Evolutionary conservation across 37 sponge, comb jelly and placozoan genomes (phyloP).

Genomic region (Spongilla lacustris): DNA sequence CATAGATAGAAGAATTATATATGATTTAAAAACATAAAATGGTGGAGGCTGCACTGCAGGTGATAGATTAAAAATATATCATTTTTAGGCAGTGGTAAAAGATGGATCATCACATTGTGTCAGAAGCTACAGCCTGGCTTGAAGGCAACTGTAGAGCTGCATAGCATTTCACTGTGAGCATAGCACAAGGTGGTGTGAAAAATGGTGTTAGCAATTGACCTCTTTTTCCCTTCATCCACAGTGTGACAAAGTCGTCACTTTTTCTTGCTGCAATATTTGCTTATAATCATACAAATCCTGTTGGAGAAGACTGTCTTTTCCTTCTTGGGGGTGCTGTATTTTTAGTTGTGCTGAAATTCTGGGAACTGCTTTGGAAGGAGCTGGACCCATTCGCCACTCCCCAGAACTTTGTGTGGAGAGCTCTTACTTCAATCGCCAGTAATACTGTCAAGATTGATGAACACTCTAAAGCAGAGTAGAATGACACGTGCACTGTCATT

Average conservation of each 20-base stretch:
- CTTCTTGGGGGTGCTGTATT: slow-evolving; percentile 19
- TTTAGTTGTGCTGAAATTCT: slow-evolving; percentile 7
- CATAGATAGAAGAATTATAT: background rate
- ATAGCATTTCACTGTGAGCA: slow-evolving; percentile 53
- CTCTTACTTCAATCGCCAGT: background rate
- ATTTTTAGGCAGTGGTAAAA: slow-evolving; percentile 58
- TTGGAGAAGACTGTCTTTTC: slow-evolving; percentile 16
- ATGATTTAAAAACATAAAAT: background rate
- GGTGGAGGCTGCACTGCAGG: too few relatives aligned
- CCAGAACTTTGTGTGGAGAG: slow-evolving; percentile 25
- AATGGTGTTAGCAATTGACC: too few relatives aligned
- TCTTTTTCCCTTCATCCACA: background rate
- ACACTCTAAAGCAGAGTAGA: background rate
- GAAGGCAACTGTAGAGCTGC: slow-evolving; percentile 30
- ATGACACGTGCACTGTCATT: background rate
- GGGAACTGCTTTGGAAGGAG: background rate
- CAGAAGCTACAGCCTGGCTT: background rate
- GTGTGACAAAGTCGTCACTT: slow-evolving; percentile 40
- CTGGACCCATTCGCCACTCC: slow-evolving; percentile 24
- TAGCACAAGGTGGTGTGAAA: background rate
- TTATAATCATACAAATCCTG: slow-evolving; percentile 9
- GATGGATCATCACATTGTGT: slow-evolving; percentile 46
- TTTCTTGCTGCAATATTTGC: slow-evolving; percentile 19
- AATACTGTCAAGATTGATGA: background rate
- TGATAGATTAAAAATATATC: too few relatives aligned